Base-by-base conservation (phyloP, 2,888 invertebrate species). In the Geophilus truncorum region DNA sequence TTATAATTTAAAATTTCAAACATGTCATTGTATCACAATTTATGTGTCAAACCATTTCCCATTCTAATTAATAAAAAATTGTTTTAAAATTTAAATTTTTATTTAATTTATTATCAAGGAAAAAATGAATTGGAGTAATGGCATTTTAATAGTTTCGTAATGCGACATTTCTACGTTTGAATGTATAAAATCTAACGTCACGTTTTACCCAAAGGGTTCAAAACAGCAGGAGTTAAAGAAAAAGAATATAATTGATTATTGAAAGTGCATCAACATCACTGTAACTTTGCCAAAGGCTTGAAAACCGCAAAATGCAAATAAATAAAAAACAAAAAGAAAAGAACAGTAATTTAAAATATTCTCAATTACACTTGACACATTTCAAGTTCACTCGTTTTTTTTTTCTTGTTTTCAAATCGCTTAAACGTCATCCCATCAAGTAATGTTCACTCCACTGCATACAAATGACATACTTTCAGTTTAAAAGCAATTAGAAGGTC, bases 241-340 rank as follows among this genome's bases (percentile, higher is more conserved):
- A n/a, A n/a, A n/a, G n/a, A n/a, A n/a, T n/a, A n/a, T 28, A 70
- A 70, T 70, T 70, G 70, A 70, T 70, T 70, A 70, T 70, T 28
- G 70, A 23, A 70, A 70, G 70, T 70, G 70, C 70, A 70, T 70
- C 70, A 70, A 70, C 70, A 25, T 70, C 25, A 70, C 10, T 25
- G 23, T 25, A 25, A 15, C 28, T 7, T 70, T n/a, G 70, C 70
- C 70, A 25, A 12, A 12, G 70, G 70, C 70, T n/a, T n/a, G 28
- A 15, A 28, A 70, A 70, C 70, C 70, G 28, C 70, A 70, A 25
- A 70, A 70, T 70, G 70, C 28, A 70, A 70, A 70, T 28, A 12
- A 70, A 70, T 25, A 70, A 25, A 57, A 57, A 57, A 2, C 1
- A 57, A 57, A 57, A 62, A 28, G 28, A 25, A 70, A 70, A 7